Evolutionary conservation across 2,797 vertebrate genomes (phyloP), one percentile per base, ranked within the genome.

Genomic region (Melanotaenia parkinsoni): DNA sequence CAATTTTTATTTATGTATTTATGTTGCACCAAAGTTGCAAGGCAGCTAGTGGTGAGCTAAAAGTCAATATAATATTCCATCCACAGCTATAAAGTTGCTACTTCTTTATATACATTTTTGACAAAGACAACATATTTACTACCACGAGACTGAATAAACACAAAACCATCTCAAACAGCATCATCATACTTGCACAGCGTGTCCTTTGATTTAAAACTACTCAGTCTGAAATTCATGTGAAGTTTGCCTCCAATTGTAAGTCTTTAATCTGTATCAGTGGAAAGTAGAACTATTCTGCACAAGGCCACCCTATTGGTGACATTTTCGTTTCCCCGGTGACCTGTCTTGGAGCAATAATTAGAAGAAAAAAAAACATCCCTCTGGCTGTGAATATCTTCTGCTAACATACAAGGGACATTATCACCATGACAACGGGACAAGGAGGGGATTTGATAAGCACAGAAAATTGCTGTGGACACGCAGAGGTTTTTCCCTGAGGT

Each of bases 381-480:
- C 24, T 63, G 67, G 72, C 22, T 24, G 38, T 26, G 47, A 71
- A 51, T 77, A 79, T 87, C 76, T 85, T 33, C 37, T 47, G 56
- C 32, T n/a, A 62, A 82, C 20, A 53, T 22, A 11, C 10, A 53
- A 12, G 65, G 45, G 65, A 82, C 64, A 84, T 70, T 58, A 81
- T 90, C 83, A 66, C 89, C 81, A 88, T 88, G 84, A 84, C 89
- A 84, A 89, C 85, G 57, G 58, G 69, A 77, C 56, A 62, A 66
- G 58, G 63, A 3, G 24, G 59, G 74, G 59, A 61, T 61, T 85
- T 18, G 1, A 33, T 58, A 63, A 50, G 54, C 65, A 76, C 8
- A 22, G 64, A 76, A 74, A 69, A 77, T 70, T 63, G 4, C 37
- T 40, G 5, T 43, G 50, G 65, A 65, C 13, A 33, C 11, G 37